Conservation (phyloP, 1,140 invertebrate species). For the Drosophila repleta region DNA sequence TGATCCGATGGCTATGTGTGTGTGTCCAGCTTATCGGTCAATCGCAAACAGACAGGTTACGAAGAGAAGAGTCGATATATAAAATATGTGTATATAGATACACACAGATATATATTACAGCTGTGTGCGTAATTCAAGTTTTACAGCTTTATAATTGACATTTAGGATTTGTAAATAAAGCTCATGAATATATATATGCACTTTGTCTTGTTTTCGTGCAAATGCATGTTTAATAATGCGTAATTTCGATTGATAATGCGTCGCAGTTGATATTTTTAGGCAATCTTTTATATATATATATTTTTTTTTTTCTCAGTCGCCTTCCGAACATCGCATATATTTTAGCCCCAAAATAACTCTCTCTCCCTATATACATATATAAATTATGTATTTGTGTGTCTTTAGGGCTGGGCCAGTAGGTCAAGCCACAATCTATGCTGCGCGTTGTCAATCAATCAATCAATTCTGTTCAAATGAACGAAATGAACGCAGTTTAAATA, state of each 20-base stretch:
- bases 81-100: background rate
- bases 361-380: background rate
- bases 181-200: background rate
- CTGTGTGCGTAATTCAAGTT: conserved; percentile 38
- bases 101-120: background rate
- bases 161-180: conserved; percentile 41
- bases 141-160: conserved; percentile 48
- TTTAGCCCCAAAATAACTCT: conserved; percentile 45
- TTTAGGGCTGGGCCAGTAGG: conserved; percentile 36
- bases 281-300: conserved; percentile 15
- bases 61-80: background rate
- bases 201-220: background rate
- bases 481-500: conserved; percentile 21
- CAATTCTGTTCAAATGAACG: conserved; percentile 11
- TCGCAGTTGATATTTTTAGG: conserved; percentile 58
- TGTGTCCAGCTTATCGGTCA: conserved; percentile 57
- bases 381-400: background rate
- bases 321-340: conserved; percentile 55
- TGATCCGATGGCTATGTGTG: conserved; percentile 28
- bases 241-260: conserved; percentile 67
- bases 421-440: conserved; percentile 18
- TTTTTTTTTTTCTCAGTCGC: background rate
- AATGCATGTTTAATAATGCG: conserved; percentile 59
- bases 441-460: conserved; percentile 60
- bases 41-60: conserved; percentile 56